phyloP scores from a whole-genome alignment of 37 sponge, comb jelly and placozoan genomes.

The Aphrocallistes beatrix region DNA sequence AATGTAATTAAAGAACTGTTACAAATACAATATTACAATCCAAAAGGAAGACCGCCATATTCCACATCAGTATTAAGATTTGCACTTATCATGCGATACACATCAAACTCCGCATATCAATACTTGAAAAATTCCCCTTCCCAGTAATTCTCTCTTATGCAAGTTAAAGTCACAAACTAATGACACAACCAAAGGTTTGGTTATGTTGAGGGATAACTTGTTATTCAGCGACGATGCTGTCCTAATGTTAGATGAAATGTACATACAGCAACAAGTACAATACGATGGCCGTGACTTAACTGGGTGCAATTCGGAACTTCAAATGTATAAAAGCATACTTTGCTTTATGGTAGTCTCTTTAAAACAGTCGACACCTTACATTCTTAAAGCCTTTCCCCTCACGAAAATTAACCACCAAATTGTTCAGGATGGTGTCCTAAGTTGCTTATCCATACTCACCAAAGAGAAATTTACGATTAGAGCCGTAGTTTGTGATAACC shows the following conservation, averaged over 20 bases:
- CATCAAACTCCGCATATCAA: not conserved
- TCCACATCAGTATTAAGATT: not conserved
- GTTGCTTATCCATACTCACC: not conserved
- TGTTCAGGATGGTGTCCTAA: constrained; percentile 7
- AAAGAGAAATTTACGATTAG: not conserved
- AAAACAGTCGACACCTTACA: not conserved
- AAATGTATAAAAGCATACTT: not conserved
- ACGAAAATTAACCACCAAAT: not conserved
- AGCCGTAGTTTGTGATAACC: not conserved
- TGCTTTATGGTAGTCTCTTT: constrained; percentile 10
- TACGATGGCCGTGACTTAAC: constrained; percentile 4
- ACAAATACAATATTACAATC: constrained; percentile 15
- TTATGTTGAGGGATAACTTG: constrained; percentile 6
- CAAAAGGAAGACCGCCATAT: constrained; percentile 7
- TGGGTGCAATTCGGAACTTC: constrained; percentile 19
- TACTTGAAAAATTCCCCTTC: constrained; percentile 15
- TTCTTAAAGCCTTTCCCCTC: constrained; percentile 4
- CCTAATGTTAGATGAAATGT: constrained; percentile 12
- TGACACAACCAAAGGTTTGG: constrained; percentile 2
- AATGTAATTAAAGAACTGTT: not conserved
- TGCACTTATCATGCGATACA: constrained; percentile 1
- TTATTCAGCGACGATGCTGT: constrained; percentile 7
- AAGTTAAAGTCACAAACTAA: not conserved
- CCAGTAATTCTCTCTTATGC: not conserved
- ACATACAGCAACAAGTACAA: constrained; percentile 12